Percentiles rank a stretch among this genome's conserved stretches.
Conservation (phyloP, 2,888 invertebrate genomes). For the Zaprionus obscuricornis region DNA sequence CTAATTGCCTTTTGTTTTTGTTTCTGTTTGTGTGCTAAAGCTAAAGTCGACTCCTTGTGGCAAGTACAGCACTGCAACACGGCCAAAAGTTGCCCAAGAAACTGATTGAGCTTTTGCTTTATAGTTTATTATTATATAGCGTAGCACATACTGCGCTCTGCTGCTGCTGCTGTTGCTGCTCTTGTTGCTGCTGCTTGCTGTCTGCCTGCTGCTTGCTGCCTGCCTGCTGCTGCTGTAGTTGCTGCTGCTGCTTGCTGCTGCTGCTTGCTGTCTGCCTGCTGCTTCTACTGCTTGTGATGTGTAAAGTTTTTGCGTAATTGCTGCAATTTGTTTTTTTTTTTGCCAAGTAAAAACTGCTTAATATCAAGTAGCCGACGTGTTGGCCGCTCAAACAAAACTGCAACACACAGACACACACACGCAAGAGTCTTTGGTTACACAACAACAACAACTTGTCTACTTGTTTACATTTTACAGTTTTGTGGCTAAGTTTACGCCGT, state of each 20-base stretch:
- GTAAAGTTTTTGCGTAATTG: conserved; percentile 45
- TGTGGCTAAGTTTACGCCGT: conserved; percentile 66
- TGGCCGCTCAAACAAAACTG: conserved; percentile 29
- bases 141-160: too few relatives aligned
- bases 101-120: too few relatives aligned
- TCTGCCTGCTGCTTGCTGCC: too few relatives aligned
- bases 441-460: conserved; percentile 36
- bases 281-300: conserved; percentile 56
- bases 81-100: too few relatives aligned
- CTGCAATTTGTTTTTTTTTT: conserved; percentile 42
- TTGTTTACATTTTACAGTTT: conserved; percentile 61
- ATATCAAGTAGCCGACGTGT: conserved; percentile 63
- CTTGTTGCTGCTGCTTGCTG: too few relatives aligned
- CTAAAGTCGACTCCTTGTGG: too few relatives aligned
- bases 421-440: conserved; percentile 44
- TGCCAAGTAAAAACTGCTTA: conserved; percentile 21
- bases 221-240: conserved; percentile 5
- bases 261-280: conserved; percentile 49
- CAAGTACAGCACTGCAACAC: too few relatives aligned
- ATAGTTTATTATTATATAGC: too few relatives aligned
- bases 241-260: conserved; percentile 12
- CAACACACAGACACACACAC: conserved; percentile 18
- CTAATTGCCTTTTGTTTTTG: conserved; percentile 65
- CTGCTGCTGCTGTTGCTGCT: too few relatives aligned
- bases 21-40: too few relatives aligned